A percentile compares a stretch with the other conserved stretches of the same genome.
Evolutionary conservation across 2,113 vertebrate genomes (phyloP).

Genomic region (Brachypodius melanocephalos): DNA sequence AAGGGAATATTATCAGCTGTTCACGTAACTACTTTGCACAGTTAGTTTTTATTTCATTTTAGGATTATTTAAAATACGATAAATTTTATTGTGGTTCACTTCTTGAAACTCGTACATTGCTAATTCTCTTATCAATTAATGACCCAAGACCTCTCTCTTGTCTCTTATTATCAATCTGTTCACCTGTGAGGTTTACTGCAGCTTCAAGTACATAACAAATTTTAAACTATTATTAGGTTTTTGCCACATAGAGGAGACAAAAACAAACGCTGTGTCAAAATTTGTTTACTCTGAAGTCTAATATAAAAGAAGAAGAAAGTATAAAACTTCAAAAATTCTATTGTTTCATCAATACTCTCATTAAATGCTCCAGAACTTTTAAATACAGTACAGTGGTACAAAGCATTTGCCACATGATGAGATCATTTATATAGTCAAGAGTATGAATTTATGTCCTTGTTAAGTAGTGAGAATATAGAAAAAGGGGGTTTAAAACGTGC

Average conservation of each 20-base stretch:
- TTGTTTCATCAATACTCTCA: background rate
- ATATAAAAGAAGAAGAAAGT: background rate
- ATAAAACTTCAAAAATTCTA: background rate
- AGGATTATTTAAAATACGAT: background rate
- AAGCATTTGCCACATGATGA: background rate
- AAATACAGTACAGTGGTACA: background rate
- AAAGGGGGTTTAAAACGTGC: background rate
- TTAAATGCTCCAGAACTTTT: background rate
- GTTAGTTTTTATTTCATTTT: background rate
- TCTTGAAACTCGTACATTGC: background rate
- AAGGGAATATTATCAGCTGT: background rate
- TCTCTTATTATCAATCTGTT: constrained; percentile 27
- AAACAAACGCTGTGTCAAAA: constrained; percentile 2
- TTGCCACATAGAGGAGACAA: constrained; percentile 47
- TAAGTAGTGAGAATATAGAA: background rate
- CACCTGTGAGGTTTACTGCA: constrained; percentile 58
- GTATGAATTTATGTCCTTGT: background rate
- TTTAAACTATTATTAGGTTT: constrained; percentile 62
- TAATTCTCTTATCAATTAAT: background rate
- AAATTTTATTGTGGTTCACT: background rate
- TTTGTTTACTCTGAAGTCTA: background rate
- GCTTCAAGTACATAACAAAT: constrained; percentile 49
- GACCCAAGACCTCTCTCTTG: background rate
- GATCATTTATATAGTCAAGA: background rate
- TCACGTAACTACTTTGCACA: background rate